Percentiles rank a stretch among this genome's conserved stretches.
phyloP scores from a whole-genome alignment of 2,797 vertebrate species.

The Podarcis lilfordi region DNA sequence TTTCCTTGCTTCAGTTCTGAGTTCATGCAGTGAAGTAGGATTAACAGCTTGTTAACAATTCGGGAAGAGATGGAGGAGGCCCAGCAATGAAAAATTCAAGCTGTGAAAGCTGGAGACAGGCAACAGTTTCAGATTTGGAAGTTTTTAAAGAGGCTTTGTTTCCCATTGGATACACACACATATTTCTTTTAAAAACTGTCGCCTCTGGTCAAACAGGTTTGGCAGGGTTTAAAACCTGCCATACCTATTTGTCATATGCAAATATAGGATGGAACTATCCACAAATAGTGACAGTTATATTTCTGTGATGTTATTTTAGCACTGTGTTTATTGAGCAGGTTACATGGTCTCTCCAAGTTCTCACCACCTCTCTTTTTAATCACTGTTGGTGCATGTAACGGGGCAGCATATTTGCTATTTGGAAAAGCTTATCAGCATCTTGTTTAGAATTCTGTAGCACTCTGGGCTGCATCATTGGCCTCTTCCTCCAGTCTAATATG shows the following conservation, averaged over 20 bases:
- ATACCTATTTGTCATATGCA: background rate
- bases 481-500: no score
- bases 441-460: no score
- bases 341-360: no score
- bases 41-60: constrained; percentile 32
- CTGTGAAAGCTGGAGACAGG: background rate
- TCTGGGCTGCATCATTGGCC: no score
- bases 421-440: no score
- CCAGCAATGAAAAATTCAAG: background rate
- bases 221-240: background rate
- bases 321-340: no score
- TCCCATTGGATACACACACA: background rate
- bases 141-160: background rate
- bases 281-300: background rate
- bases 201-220: background rate
- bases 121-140: background rate
- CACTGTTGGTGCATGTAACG: no score
- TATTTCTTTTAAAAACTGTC: background rate
- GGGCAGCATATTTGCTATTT: no score
- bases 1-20: constrained; percentile 20
- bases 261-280: background rate
- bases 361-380: no score
- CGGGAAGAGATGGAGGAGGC: background rate
- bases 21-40: constrained; percentile 22
- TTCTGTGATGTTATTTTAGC: no score